Evolutionary conservation across 2,113 vertebrate genomes (phyloP).

Genomic region (Heterotilapia buettikoferi): DNA sequence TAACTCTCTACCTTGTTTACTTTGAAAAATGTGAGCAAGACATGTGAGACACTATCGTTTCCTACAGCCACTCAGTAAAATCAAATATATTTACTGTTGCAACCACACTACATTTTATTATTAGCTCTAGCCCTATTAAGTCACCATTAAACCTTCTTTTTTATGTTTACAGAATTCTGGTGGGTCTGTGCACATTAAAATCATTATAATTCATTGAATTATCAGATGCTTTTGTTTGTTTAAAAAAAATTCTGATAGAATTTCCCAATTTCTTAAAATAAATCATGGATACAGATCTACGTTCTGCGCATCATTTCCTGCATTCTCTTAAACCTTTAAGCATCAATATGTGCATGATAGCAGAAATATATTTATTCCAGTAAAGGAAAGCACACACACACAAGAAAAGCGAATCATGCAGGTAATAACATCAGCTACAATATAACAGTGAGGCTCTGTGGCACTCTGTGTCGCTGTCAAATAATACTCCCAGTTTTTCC

Average conservation of each 20-base stretch:
- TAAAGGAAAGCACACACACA: background rate
- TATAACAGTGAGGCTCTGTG: background rate
- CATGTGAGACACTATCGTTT: background rate
- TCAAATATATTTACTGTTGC: background rate
- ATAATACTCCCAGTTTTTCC: background rate
- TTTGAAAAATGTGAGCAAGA: background rate
- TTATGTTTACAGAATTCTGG: background rate
- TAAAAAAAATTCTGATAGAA: background rate
- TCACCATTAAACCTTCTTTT: accelerated
- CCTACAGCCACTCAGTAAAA: background rate
- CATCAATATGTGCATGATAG: background rate
- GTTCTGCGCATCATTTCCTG: background rate
- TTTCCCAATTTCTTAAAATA: background rate
- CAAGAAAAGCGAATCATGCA: background rate
- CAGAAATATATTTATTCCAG: background rate
- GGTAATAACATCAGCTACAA: background rate
- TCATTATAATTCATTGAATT: background rate
- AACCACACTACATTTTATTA: background rate
- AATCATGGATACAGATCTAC: accelerated
- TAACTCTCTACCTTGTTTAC: background rate
- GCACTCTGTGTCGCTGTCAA: background rate
- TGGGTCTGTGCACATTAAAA: background rate
- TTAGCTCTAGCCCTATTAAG: background rate
- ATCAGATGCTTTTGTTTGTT: background rate
- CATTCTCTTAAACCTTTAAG: background rate